Evolutionary conservation across 2,888 invertebrate genomes (phyloP).

Genomic region (Andrena camellia): DNA sequence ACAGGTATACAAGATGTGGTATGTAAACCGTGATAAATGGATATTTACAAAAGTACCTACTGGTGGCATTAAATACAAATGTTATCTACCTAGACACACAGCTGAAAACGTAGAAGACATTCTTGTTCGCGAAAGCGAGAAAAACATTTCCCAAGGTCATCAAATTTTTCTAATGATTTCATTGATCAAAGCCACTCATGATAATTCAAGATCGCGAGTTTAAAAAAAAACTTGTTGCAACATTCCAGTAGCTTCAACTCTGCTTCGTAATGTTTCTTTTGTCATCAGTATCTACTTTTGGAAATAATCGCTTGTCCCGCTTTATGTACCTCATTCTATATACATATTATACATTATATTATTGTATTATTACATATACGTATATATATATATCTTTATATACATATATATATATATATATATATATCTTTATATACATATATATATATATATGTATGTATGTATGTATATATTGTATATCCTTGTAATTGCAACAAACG

Average conservation of each 20-base stretch:
- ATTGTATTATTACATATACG: slow-evolving; percentile 45
- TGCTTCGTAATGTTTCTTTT: neutral
- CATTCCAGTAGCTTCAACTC: neutral
- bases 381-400: slow-evolving; percentile 48
- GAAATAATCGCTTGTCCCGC: neutral
- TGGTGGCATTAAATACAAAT: no score
- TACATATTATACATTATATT: slow-evolving; percentile 32
- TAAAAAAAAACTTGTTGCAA: neutral
- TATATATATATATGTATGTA: slow-evolving; percentile 46
- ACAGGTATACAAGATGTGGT: neutral
- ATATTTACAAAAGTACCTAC: no score
- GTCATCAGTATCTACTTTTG: neutral
- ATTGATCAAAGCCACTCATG: neutral
- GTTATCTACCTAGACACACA: no score
- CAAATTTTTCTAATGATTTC: neutral
- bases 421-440: slow-evolving; percentile 38
- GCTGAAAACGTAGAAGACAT: neutral
- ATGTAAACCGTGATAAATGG: neutral
- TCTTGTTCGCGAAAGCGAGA: neutral
- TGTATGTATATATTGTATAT: slow-evolving; percentile 49
- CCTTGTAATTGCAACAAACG: slow-evolving; percentile 24
- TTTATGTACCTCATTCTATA: neutral
- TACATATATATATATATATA: no score
- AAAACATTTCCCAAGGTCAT: neutral
- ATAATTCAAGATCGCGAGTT: neutral